phyloP scores from a whole-genome alignment of 2,888 invertebrate genomes.

The Folsomia manolachei region DNA sequence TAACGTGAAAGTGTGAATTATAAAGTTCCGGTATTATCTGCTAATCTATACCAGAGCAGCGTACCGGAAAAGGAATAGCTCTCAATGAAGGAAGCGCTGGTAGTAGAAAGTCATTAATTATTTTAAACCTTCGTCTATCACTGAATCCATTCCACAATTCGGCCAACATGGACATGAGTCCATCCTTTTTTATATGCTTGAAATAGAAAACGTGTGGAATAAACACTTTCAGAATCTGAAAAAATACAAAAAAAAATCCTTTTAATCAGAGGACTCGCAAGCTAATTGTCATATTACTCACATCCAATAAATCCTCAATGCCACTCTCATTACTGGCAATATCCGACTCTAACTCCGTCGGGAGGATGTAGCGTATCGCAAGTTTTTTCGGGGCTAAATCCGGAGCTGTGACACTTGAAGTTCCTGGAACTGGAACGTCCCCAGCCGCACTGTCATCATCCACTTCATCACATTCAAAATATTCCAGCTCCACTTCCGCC shows the following conservation, averaged over 20 bases:
- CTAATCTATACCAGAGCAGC: no score
- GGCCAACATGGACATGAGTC: background rate
- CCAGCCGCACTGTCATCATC: no score
- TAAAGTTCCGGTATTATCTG: background rate
- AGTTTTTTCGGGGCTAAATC: no score
- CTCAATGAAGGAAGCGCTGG: background rate
- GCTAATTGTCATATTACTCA: no score
- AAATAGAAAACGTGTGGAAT: slow-evolving; percentile 13
- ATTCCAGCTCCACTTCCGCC: background rate
- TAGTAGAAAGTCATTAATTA: background rate
- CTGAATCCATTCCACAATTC: slow-evolving; percentile 4
- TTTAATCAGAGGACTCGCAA: no score
- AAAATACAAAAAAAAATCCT: background rate
- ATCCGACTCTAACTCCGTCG: no score
- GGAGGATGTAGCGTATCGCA: background rate
- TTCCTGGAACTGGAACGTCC: no score
- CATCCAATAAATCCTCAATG: no score
- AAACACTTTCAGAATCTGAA: background rate
- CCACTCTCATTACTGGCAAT: no score
- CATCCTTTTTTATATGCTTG: no score
- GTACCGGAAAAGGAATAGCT: background rate
- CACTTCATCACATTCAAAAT: background rate
- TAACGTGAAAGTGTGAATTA: no score
- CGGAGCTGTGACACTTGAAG: no score
- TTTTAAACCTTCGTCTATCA: background rate